Evolutionary conservation across 1,140 invertebrate genomes (phyloP), one percentile per base, ranked within the genome.

Genomic region (Leptopilina clavipes): DNA sequence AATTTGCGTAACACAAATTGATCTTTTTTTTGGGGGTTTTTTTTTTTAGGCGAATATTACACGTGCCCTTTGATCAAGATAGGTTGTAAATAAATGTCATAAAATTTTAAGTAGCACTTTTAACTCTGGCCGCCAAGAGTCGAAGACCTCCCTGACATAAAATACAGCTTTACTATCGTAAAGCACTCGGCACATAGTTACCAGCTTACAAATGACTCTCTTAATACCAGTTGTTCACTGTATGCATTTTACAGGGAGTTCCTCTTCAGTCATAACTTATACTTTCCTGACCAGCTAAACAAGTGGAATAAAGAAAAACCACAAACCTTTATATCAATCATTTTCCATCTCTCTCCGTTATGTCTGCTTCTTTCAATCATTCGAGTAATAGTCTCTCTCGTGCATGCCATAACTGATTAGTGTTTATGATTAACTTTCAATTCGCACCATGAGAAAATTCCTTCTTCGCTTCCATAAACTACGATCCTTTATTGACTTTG

Each of bases 121-220:
- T 31, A 65, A 19, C 25, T 65, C 59, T 2, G 12, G 76, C 80
- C 72, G 80, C 81, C 22, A 75, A 43, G 76, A 79, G 48, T 17
- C 70, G 74, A 31, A 74, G 77, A 77, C 74, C 78, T 77, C 78
- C 56, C 52, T 73, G 74, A 73, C 76, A 81, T 81, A 81, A 81
- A 81, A 76, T 81, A 81, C 76, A 52, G 73, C 52, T 45, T 71
- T 45, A 71, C 25, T 71, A 79, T 79, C 73, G 76, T 75, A 77
- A 70, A 73, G 37, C 71, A 77, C 52, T 78, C 79, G 74, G 70
- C 80, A 75, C 76, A 75, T 78, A 79, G 81, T 83, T 76, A 75
- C 79, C 78, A 40, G 75, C 78, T 81, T 81, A 81, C 82, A 83
- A 83, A 83, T 80, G 82, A 83, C 82, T 81, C 78, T 78, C 75